Percentiles rank a stretch among this genome's conserved stretches.
Evolutionary conservation across 2,113 vertebrate species (phyloP).

Genomic region (Mormyrus iriodes): DNA sequence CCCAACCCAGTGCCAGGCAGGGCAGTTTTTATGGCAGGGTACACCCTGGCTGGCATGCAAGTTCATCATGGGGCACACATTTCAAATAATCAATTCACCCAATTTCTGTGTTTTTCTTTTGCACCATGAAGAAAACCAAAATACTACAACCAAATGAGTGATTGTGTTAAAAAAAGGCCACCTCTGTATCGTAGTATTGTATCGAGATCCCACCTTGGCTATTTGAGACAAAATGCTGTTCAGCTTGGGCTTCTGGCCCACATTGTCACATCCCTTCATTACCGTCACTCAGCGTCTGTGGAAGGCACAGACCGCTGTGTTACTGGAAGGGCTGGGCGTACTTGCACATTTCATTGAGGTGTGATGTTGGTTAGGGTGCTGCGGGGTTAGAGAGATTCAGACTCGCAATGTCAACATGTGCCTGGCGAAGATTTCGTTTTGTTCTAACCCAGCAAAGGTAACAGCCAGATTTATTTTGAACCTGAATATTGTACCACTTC

Average conservation of each 20-base stretch:
- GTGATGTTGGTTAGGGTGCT: background rate
- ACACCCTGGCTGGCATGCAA: background rate
- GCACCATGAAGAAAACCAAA: background rate
- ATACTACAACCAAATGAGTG: background rate
- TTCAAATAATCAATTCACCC: background rate
- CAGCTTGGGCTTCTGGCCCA: background rate
- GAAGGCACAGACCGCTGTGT: background rate
- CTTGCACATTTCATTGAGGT: too few species aligned
- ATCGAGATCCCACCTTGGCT: background rate
- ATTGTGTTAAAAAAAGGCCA: background rate
- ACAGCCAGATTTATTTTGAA: constrained; percentile 9
- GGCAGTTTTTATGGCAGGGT: background rate
- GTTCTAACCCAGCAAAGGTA: background rate
- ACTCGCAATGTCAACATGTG: background rate
- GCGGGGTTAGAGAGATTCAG: background rate
- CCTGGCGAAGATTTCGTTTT: background rate
- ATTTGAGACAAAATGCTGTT: background rate
- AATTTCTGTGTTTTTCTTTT: background rate
- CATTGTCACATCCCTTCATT: background rate
- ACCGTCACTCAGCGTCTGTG: background rate
- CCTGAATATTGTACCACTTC: constrained; percentile 2
- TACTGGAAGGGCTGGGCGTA: background rate
- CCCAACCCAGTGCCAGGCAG: background rate
- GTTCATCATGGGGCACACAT: background rate
- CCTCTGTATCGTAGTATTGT: background rate